Percentiles rank a stretch among this genome's conserved stretches.
Conservation (phyloP, 2,888 invertebrate genomes). For the Andrena flavipes region DNA sequence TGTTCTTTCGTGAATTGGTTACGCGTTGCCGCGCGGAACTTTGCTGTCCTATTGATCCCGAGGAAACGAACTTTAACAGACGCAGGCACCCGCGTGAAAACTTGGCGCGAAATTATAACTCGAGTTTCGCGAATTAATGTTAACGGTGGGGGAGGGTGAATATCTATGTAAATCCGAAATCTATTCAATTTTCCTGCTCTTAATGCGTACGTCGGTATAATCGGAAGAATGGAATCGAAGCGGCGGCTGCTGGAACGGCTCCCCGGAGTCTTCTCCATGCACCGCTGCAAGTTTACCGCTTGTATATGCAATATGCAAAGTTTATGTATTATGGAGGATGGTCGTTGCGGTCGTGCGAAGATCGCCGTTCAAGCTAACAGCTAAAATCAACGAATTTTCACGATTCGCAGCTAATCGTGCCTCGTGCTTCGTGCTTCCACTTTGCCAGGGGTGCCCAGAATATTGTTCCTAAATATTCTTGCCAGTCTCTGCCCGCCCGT, state of each 20-base stretch:
- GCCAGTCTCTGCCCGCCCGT: background rate
- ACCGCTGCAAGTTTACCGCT: conserved; percentile 21
- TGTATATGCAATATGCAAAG: conserved; percentile 55
- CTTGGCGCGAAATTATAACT: conserved; percentile 31
- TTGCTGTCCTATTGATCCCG: conserved; percentile 3
- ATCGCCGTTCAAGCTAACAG: background rate
- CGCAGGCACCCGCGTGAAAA: conserved; percentile 24
- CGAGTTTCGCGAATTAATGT: conserved; percentile 30
- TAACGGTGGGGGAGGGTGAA: background rate
- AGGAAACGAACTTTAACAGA: conserved; percentile 13
- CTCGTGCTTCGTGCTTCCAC: background rate
- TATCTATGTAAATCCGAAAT: conserved; percentile 40
- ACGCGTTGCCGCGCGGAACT: conserved; percentile 11
- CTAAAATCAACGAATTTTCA: conserved; percentile 16
- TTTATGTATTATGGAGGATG: conserved; percentile 59
- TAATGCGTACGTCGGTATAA: conserved; percentile 31
- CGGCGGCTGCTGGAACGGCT: background rate
- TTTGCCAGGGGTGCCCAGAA: background rate
- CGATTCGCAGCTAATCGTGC: conserved; percentile 17
- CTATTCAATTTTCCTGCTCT: conserved; percentile 55
- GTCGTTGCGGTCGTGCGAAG: conserved; percentile 14
- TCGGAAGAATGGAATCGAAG: conserved; percentile 40
- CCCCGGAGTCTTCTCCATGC: conserved; percentile 11
- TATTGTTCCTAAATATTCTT: background rate
- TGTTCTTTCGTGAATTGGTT: conserved; percentile 16